Evolutionary conservation across 1,140 invertebrate species (phyloP), one percentile per base, ranked within the genome.

Genomic region (Neoseiulus cucumeris): DNA sequence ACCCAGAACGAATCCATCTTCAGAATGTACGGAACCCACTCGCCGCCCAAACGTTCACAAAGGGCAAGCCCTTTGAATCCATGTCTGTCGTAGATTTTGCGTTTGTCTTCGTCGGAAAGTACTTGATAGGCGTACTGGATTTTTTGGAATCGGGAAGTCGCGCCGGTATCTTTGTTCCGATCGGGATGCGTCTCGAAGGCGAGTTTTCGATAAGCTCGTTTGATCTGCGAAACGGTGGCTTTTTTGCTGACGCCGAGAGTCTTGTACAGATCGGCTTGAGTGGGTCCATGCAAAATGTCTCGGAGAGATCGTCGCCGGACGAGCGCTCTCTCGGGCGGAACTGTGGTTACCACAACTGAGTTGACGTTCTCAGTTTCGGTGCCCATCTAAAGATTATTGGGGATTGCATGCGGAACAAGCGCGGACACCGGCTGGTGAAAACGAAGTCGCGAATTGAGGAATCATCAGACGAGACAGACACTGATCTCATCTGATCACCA

Each of bases 111-210:
- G 22, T 59, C 22, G 25, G 33, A 59, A 5, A 59, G 51, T 20
- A 59, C 22, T 33, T 59, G 51, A 75, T 98, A 98, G 0, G 95
- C 95, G 79, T 98, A 94, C 0, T 94, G 93, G 1, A 98, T 85
- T 74, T 96, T 89, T 78, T 98, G 98, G 76, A 98, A 99, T 72
- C 89, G 90, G 70, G 94, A 91, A 75, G 97, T 94, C 0, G 95
- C 94, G 66, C 86, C 89, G 2, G 90, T 75, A 0, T 86, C 80
- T 77, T 96, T 97, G 74, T 98, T 98, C 75, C 99, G 99, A 73
- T 99, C 96, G 0, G 96, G 96, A 80, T 99, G 96, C 77, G 93
- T 98, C 75, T 94, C 94, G 9, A 98, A 76, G 1, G 96, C 96
- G 73, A 98, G 80, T 80, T 97, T 97, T 68, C 92, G 82, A 74